Evolutionary conservation across 2,113 vertebrate species (phyloP).

Genomic region (Geothlypis trichas): DNA sequence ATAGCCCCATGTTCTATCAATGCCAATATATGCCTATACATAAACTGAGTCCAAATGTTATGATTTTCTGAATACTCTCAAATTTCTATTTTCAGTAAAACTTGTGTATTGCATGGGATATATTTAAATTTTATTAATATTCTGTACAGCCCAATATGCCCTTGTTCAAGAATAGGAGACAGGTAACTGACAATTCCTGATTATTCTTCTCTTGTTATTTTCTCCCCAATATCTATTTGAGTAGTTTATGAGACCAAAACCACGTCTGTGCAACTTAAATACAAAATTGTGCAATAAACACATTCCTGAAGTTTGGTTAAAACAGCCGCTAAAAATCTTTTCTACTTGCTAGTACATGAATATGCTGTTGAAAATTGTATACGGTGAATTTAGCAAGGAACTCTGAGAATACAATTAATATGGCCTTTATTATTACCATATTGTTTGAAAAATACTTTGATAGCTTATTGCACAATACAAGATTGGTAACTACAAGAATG

Average conservation of each 20-base stretch:
- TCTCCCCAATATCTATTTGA: neutral
- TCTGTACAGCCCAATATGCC: neutral
- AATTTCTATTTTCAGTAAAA: neutral
- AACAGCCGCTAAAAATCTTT: neutral
- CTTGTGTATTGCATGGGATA: rapidly evolving
- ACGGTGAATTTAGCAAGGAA: neutral
- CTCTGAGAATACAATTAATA: neutral
- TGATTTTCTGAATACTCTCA: neutral
- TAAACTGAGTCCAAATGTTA: rapidly evolving
- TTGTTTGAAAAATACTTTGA: constrained; percentile 22
- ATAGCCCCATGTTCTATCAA: neutral
- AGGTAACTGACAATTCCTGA: neutral
- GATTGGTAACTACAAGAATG: constrained; percentile 3
- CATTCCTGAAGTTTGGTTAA: neutral
- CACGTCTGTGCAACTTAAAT: neutral
- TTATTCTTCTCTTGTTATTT: neutral
- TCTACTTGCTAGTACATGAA: neutral
- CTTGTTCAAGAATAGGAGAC: neutral
- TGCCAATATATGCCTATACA: neutral
- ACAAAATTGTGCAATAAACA: neutral
- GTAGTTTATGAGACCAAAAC: neutral
- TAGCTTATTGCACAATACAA: constrained; percentile 1
- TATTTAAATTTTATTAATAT: neutral
- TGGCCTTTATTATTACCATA: constrained; percentile 22
- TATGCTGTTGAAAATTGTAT: neutral